A percentile compares a stretch with the other conserved stretches of the same genome.
phyloP scores from a whole-genome alignment of 2,113 vertebrate genomes.

The Elephas maximus region DNA sequence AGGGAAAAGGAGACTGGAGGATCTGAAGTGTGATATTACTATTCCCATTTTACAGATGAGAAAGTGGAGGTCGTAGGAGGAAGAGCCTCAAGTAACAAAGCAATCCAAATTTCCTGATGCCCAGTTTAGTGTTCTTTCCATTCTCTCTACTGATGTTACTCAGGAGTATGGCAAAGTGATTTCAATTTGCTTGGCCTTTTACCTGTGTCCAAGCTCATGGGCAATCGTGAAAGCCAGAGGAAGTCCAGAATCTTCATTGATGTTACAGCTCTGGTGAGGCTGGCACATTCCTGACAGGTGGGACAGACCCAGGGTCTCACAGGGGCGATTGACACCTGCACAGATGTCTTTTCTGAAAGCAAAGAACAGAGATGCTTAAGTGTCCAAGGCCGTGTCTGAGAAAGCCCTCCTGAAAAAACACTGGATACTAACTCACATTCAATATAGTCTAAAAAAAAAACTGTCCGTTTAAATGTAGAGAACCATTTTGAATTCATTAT shows the following conservation, averaged over 20 bases:
- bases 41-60: not conserved
- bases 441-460: not conserved
- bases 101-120: accelerated
- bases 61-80: not conserved
- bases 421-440: not conserved
- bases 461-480: not conserved
- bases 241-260: constrained; percentile 98
- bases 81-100: not conserved
- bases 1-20: not conserved
- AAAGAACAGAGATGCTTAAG: constrained; percentile 10
- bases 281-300: constrained; percentile 99
- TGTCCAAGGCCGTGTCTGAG: not conserved
- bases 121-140: not conserved
- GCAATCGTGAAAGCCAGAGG: constrained; percentile 98
- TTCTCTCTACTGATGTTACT: accelerated
- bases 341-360: constrained; percentile 96
- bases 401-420: not conserved
- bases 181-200: constrained; percentile 22
- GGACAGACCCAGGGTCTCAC: constrained; percentile 97
- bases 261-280: constrained; percentile 97
- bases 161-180: not conserved
- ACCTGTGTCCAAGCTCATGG: constrained; percentile 99
- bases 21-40: not conserved
- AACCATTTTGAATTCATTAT: not conserved
- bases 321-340: constrained; percentile 95